These are phyloP conservation scores for Atethmia centrago DNA, from an alignment of 2,888 invertebrate species.

Conservation along the genomic window DNA sequence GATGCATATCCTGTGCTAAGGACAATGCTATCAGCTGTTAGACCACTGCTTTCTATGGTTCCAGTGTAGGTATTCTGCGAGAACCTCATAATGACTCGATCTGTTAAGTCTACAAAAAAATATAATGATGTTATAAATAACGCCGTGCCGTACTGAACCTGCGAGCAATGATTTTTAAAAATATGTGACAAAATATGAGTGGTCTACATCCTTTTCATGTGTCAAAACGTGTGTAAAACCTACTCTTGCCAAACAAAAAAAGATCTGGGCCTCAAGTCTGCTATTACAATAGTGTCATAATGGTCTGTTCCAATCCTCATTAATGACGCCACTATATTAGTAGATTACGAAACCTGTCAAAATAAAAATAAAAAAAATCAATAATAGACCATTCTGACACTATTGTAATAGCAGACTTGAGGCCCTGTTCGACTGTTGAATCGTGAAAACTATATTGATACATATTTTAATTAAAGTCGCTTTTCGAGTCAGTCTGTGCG, in stretches of 20 bases:
- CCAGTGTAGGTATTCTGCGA: conserved; percentile 76
- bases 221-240: no score
- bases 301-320: no score
- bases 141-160: neutral
- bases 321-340: no score
- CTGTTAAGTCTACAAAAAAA: conserved; percentile 9
- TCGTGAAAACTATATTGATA: neutral
- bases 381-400: no score
- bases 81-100: conserved; percentile 72
- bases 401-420: no score
- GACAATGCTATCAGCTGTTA: conserved; percentile 71
- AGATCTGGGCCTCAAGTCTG: no score
- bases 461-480: neutral
- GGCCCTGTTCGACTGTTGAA: neutral
- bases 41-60: conserved; percentile 65
- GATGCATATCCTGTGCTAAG: conserved; percentile 73
- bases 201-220: neutral
- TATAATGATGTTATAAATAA: neutral
- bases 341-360: no score
- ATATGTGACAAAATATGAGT: neutral
- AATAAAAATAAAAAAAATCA: no score
- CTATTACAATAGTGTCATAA: no score
- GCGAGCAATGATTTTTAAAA: neutral
- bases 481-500: neutral
- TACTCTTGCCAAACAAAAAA: neutral